Conservation (phyloP, 2,797 vertebrate genomes). For the Neosalanx taihuensis region DNA sequence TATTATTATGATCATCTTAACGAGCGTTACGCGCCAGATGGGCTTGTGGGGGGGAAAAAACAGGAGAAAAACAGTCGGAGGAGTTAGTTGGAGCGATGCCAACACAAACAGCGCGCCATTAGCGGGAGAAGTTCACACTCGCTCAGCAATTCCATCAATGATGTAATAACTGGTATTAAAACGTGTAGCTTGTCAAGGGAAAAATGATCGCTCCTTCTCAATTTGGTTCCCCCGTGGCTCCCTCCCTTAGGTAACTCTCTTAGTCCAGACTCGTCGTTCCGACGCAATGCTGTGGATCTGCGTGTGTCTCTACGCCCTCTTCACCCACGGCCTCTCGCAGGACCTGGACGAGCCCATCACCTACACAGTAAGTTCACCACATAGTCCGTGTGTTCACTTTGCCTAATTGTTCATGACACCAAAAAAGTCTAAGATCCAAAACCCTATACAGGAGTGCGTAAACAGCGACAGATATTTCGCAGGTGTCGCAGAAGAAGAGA, state of each 20-base stretch:
- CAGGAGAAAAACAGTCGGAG: conserved; percentile 57
- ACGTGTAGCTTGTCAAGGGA: conserved; percentile 60
- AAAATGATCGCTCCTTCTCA: conserved; percentile 48
- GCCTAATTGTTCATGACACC: no score
- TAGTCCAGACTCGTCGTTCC: neutral
- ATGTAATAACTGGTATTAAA: conserved; percentile 25
- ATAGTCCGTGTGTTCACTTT: no score
- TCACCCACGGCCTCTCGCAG: conserved; percentile 69
- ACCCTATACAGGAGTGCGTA: no score
- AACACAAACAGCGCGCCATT: conserved; percentile 67
- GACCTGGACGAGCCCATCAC: conserved; percentile 80
- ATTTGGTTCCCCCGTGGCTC: conserved; percentile 15
- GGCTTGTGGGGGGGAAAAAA: no score
- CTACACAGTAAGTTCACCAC: conserved; percentile 65
- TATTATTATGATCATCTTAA: no score
- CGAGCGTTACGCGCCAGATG: no score
- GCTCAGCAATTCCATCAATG: conserved; percentile 22
- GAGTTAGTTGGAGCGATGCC: conserved; percentile 61
- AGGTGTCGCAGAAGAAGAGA: no score
- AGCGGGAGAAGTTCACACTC: conserved; percentile 40
- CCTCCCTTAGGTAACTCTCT: neutral
- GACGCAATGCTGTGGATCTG: conserved; percentile 38
- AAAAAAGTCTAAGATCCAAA: no score
- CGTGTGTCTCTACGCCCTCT: conserved; percentile 55
- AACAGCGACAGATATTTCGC: no score